phyloP scores from a whole-genome alignment of 2,113 vertebrate species.

The Grallaria varia region DNA sequence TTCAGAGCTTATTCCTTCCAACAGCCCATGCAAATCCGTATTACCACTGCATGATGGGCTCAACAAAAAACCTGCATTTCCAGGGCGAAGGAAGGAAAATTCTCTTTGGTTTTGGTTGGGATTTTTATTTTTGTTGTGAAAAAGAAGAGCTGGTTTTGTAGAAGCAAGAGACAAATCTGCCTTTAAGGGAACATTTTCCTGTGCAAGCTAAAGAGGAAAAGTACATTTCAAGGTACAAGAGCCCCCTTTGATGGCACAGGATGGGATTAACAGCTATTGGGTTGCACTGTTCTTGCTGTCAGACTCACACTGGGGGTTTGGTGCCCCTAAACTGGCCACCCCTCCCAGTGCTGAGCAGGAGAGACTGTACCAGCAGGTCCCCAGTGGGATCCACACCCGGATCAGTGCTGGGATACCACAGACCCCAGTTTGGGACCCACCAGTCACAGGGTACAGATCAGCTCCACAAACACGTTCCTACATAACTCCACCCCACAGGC shows the following conservation, averaged over 20 bases:
- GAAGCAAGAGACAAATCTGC: not conserved
- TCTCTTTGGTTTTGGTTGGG: not conserved
- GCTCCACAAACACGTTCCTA: fast-evolving
- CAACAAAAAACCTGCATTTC: not conserved
- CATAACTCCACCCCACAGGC: not conserved
- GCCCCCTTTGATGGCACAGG: not conserved
- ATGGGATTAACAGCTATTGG: not conserved
- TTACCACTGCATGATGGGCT: not conserved
- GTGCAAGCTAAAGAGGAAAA: not conserved
- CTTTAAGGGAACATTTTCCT: not conserved
- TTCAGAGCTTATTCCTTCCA: not conserved
- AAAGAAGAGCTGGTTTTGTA: not conserved
- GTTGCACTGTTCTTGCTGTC: not conserved
- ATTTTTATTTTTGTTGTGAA: not conserved
- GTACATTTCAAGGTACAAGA: not conserved
- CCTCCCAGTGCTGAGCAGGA: not conserved
- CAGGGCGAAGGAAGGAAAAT: not conserved
- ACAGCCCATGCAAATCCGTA: not conserved
- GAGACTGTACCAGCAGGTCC: not conserved
- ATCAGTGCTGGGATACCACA: no score
- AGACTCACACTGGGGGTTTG: not conserved
- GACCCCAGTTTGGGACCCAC: no score
- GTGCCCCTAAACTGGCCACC: not conserved
- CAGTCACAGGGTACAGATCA: not conserved
- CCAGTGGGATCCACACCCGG: not conserved